Percentiles rank a stretch among this genome's conserved stretches.
phyloP scores from a whole-genome alignment of 2,113 vertebrate species.

The Sinosuthora webbiana region DNA sequence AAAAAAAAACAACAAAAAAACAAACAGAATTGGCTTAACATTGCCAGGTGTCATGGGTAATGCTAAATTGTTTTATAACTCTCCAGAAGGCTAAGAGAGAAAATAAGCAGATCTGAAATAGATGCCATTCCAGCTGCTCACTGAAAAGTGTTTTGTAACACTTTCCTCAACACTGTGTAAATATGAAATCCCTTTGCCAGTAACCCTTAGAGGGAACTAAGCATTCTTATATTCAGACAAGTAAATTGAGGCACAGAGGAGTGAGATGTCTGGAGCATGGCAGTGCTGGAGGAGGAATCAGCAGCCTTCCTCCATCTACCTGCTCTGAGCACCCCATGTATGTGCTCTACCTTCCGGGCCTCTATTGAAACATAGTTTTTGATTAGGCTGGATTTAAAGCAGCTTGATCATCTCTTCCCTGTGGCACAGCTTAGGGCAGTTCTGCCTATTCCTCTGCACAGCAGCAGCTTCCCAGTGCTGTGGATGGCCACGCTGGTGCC shows the following conservation, averaged over 20 bases:
- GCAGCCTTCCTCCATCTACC: neutral
- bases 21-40: neutral
- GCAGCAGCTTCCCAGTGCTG: neutral
- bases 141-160: neutral
- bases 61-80: neutral
- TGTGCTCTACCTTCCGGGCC: rapidly evolving
- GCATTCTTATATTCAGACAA: neutral
- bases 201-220: neutral
- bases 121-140: slow-evolving; percentile 31
- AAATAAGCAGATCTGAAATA: slow-evolving; percentile 13
- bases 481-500: neutral
- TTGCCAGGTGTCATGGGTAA: neutral
- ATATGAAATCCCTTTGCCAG: neutral
- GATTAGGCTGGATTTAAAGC: neutral
- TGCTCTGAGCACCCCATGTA: neutral
- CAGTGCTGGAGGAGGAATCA: neutral
- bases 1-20: too few relatives aligned
- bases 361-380: neutral
- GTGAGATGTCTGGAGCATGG: neutral
- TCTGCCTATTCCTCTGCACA: rapidly evolving
- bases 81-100: neutral
- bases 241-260: neutral
- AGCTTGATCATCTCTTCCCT: neutral
- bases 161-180: slow-evolving; percentile 2
- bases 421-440: neutral